Base-by-base conservation (phyloP, 2,797 vertebrate genomes). In the Loriculus beryllinus region DNA sequence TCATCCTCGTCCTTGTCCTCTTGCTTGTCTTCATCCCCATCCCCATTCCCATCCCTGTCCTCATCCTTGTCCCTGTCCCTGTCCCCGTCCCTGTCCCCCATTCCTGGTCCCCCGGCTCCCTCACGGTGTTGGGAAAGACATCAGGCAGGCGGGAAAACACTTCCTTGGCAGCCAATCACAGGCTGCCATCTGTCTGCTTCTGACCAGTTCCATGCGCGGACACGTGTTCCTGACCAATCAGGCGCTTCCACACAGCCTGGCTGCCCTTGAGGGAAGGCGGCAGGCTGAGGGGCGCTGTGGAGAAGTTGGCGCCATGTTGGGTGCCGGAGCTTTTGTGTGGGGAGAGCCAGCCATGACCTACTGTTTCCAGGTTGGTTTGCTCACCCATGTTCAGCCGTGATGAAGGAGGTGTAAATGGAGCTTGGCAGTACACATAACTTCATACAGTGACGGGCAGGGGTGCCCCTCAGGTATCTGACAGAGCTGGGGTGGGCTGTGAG, bases 321-420 rank as follows among this genome's bases (percentile, higher is more conserved):
- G 35, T 5, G 14, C 7, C 0, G 0, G 4, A 51, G 39, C 48
- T 8, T 0, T 2, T 0, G 0, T 43, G 75, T 70, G 47, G 28
- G 22, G 15, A 67, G 3, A 4, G 5, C 1, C 0, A 2, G 60
- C 7, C 1, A 0, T 23, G 29, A 16, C 6, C 7, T 25, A 20
- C 16, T 6, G 4, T 6, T 63, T 65, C 21, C 37, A n/a, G 62
- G 52, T 70, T 35, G 2, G 33, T 71, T 72, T 86, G 33, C 4
- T 5, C 14, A 7, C 7, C 3, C 16, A 12, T 31, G 1, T 4
- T 10, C 1, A 1, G 10, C 7, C 23, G 15, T 19, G 48, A 8
- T 23, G 43, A 45, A 64, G 33, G 25, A 71, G 6, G 9, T 68
- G 13, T 26, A 39, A 56, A 57, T 6, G 54, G 12, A 69, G 4